Base-by-base conservation (phyloP, 2,888 invertebrate species). In the Ophion obscuratus region DNA sequence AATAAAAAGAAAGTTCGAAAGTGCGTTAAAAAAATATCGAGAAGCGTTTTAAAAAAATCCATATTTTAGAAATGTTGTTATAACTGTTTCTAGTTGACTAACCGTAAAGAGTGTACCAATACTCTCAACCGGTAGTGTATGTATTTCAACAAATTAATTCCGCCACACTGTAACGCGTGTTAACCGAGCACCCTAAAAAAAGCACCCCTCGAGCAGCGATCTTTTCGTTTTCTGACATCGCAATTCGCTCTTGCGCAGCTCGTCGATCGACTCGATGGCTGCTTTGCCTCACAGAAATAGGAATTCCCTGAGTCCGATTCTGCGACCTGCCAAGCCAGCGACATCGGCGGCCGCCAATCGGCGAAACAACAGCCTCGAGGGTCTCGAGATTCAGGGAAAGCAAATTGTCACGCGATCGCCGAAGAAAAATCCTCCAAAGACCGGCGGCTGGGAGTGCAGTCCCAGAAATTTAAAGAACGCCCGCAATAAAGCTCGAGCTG, bases 241-340 rank as follows among this genome's bases (percentile, higher is more conserved):
- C 79, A 17, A 44, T 3, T 84, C 20, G 36, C 27, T 17, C 76
- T 53, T 53, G 53, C 53, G 20, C 17, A 89, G 88, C 10, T 88
- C 88, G 44, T 80, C 89, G 79, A 89, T 88, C 68, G 88, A 89
- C n/a, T 81, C 74, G 14, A 89, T 90, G 44, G 89, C 91, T 6
- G 80, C 87, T 40, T 61, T 88, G 10, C 85, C 90, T 9, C 89
- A 89, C 14, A 89, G 90, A 61, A 89, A 86, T 70, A 89, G 89
- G 66, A 91, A 91, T 87, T 91, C 92, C 14, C 85, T 93, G 79
- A 93, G 92, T 87, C 93, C 93, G 24, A 92, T 93, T 87, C 88
- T 90, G 44, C 91, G 88, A 10, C 83, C 90, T 5, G 74, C 86
- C 17, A 88, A 89, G 68, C 47, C 77, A 4, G 85, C 89, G 61